Base-by-base conservation (phyloP, 1,140 invertebrate species). In the fruit fly (Drosophila melanogaster) region DNA sequence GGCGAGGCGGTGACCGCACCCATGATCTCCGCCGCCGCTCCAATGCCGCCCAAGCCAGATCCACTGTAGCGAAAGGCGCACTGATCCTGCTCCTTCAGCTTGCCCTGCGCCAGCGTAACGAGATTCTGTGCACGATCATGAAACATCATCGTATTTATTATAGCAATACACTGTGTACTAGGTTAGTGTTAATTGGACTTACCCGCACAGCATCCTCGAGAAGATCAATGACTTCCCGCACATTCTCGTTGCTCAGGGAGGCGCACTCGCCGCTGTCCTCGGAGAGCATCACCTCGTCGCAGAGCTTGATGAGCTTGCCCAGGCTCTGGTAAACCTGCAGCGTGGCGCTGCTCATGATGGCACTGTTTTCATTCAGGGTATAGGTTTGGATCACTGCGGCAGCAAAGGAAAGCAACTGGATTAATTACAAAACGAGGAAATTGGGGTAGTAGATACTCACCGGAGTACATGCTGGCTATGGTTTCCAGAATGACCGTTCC, bases 401-500 rank as follows among this genome's bases (percentile, higher is more conserved):
- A 17, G 8, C 30, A 19, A 44, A 24, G 22, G 2, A 8, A 14
- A 24, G n/a, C 19, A 24, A n/a, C 24, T 12, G 7, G 38, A 8
- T 2, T 2, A 7, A 3, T 10, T 38, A 17, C 12, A 26, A 26
- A 24, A 24, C 15, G 5, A 10, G 15, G 11, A 1, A 0, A 8
- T 7, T 2, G 4, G 6, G 6, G 4, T 10, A 19, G 12, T 10
- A 12, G 41, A 12, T 47, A 60, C 59, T 51, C 90, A 94, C 94
- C 94, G 91, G 96, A 95, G 92, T 97, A 97, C 92, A 98, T 97
- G 73, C 96, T 96, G 84, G 97, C 96, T 69, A 98, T 96, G 15
- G 96, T 97, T 92, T 99, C 98, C 75, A 99, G 94, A 62, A 98
- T 96, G 79, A 98, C 96, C 14, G 97, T 98, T 55, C 97, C 97